Percentiles rank a stretch among this genome's conserved stretches.
Conservation (phyloP, 2,113 vertebrate species). For the Microtus montanus region DNA sequence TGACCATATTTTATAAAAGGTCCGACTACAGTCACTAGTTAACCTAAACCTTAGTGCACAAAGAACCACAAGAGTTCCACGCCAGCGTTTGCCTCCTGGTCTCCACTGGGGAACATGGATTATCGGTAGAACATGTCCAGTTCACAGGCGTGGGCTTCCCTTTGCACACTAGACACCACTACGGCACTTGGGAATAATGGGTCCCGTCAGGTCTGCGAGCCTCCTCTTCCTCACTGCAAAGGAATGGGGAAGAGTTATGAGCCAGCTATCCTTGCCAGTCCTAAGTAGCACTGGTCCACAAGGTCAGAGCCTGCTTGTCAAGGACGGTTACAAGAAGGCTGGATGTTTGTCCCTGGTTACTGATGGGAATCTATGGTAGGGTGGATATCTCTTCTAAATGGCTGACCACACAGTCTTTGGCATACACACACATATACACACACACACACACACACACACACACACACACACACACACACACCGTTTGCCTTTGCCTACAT, state of each 20-base stretch:
- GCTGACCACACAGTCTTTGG: not conserved
- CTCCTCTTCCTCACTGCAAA: slow-evolving; percentile 96
- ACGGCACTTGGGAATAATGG: slow-evolving; percentile 98
- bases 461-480: not conserved
- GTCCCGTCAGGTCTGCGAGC: slow-evolving; percentile 93
- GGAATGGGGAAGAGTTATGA: slow-evolving; percentile 73
- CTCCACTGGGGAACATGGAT: slow-evolving; percentile 76
- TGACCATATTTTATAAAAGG: slow-evolving; percentile 81
- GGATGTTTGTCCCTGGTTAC: not conserved
- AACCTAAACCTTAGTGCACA: slow-evolving; percentile 84
- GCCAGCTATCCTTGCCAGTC: rapidly evolving
- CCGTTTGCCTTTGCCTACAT: not conserved
- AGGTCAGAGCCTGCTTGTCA: not conserved
- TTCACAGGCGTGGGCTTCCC: slow-evolving; percentile 60
- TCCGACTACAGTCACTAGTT: slow-evolving; percentile 83
- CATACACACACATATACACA: not conserved
- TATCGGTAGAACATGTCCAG: slow-evolving; percentile 68
- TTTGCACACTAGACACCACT: slow-evolving; percentile 89
- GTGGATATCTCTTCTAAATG: not conserved
- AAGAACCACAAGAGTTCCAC: slow-evolving; percentile 83
- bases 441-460: not conserved
- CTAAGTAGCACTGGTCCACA: not conserved
- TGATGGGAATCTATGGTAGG: not conserved
- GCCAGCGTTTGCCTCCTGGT: slow-evolving; percentile 79
- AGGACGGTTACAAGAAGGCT: not conserved